Evolutionary conservation across 1,140 invertebrate genomes (phyloP).

Genomic region (Cheumatopsyche charites): DNA sequence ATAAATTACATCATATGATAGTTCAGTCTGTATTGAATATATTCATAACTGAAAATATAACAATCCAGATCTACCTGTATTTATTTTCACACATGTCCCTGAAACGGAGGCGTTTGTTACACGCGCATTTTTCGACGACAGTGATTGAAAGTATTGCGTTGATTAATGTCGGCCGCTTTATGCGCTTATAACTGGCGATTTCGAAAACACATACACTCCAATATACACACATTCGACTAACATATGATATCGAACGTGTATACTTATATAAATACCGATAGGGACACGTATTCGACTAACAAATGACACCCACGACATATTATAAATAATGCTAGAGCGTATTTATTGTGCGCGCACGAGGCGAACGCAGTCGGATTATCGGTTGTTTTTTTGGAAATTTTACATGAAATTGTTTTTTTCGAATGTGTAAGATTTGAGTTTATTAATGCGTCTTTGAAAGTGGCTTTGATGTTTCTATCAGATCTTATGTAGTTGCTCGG

Average conservation of each 20-base stretch:
- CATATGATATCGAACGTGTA: neutral
- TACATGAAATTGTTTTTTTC: no score
- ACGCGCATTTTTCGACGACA: constrained; percentile 19
- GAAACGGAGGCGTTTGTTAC: constrained; percentile 24
- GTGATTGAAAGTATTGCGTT: constrained; percentile 26
- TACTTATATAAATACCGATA: neutral
- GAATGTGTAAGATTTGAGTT: no score
- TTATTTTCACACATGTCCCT: constrained; percentile 13
- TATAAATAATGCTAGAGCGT: constrained; percentile 23
- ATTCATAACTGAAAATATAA: no score
- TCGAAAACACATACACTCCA: constrained; percentile 21
- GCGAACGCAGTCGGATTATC: neutral
- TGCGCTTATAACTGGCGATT: constrained; percentile 29
- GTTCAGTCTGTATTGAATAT: no score
- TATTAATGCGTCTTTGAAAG: no score
- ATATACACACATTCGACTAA: no score
- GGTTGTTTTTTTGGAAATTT: no score
- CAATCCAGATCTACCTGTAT: neutral
- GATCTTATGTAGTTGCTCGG: no score
- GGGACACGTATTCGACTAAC: constrained; percentile 6
- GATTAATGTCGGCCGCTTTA: constrained; percentile 28
- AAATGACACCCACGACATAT: constrained; percentile 30
- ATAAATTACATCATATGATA: no score
- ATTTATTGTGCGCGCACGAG: constrained; percentile 3
- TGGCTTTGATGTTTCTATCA: no score